Evolutionary conservation across 2,888 invertebrate genomes (phyloP), one percentile per base, ranked within the genome.

Genomic region (Andrena flavipes): DNA sequence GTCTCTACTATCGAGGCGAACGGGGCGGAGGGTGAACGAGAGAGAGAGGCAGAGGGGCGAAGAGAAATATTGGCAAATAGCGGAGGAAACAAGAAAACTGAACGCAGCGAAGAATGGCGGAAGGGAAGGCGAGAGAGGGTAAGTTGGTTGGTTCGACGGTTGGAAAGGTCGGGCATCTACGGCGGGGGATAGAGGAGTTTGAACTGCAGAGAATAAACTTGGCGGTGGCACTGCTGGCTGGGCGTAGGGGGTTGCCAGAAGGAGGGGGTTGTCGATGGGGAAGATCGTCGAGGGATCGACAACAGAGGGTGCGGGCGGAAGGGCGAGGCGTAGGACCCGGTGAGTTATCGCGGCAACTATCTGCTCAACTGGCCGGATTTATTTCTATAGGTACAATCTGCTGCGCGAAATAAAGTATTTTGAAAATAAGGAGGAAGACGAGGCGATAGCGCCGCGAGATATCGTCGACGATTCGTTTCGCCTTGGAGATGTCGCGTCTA

Each of bases 301-400:
- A 72, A 49, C 63, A 79, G 79, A 68, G 70, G 86, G 80, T 69
- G 84, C 51, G 75, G 86, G 75, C 62, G 65, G 29, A 68, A 81
- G 48, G 80, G 64, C 30, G 69, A 73, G 76, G 74, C 60, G 82
- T 78, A 81, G 81, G 65, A 64, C 49, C 63, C 68, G 76, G 89
- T 93, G 92, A 93, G 90, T 93, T 93, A 93, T 93, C 91, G 92
- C 87, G 81, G 89, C 92, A 91, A 92, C 92, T 92, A 92, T 92
- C 92, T 90, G 91, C 90, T 91, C 91, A 90, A 90, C 90, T 88
- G 89, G 88, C 85, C 86, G 90, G 91, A 92, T 93, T 93, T 92
- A 92, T 93, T 92, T 92, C 92, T 91, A 92, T 91, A 91, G 92
- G 91, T 92, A 91, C 93, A 92, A 92, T 93, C 92, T 93, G 92